phyloP scores from a whole-genome alignment of 1,140 invertebrate genomes.

The Samia ricini region DNA sequence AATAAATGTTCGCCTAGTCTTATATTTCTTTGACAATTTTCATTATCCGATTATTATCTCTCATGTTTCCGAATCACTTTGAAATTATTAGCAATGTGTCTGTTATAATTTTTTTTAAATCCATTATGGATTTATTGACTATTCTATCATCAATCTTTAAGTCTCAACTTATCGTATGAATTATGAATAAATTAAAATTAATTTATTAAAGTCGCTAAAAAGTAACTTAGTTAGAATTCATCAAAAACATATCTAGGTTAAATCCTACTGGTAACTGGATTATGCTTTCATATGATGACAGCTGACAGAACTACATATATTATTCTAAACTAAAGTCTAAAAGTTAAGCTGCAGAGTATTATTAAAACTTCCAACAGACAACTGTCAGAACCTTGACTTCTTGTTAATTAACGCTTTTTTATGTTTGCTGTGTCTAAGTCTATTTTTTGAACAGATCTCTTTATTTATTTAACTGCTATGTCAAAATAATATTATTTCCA shows the following conservation, averaged over 20 bases:
- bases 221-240: background rate
- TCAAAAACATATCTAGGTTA: background rate
- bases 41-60: too few species aligned
- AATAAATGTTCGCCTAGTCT: too few species aligned
- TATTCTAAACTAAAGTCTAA: background rate
- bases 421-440: conserved; percentile 9
- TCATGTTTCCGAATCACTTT: too few species aligned
- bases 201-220: background rate
- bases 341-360: background rate
- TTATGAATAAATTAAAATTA: too few species aligned
- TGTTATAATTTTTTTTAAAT: too few species aligned
- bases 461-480: background rate
- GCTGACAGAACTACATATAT: background rate
- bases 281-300: background rate
- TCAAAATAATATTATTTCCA: conserved; percentile 2
- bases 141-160: too few species aligned
- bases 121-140: too few species aligned
- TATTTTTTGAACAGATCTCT: background rate
- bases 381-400: conserved; percentile 9
- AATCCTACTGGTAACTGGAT: background rate
- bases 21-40: too few species aligned
- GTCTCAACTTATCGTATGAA: too few species aligned
- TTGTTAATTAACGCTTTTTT: conserved; percentile 6
- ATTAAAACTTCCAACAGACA: background rate
- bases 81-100: too few species aligned